Percentiles rank a stretch among this genome's conserved stretches.
Evolutionary conservation across 1,140 invertebrate genomes (phyloP).

Genomic region (Bombus confusus): DNA sequence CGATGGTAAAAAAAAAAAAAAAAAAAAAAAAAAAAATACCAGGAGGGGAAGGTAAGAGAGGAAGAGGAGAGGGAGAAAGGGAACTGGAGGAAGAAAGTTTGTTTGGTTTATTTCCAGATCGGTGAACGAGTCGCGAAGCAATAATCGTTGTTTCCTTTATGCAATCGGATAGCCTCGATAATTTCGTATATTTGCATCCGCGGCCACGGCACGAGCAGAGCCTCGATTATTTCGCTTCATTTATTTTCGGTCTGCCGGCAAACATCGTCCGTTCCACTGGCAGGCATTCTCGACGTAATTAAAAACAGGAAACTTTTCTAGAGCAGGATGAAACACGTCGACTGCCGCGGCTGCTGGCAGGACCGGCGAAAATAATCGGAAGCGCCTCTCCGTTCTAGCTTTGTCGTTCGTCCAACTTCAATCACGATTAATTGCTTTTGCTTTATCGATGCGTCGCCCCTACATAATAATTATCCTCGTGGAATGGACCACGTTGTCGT

Average conservation of each 20-base stretch:
- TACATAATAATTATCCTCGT: constrained; percentile 18
- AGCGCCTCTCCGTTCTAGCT: neutral
- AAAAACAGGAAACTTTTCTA: constrained; percentile 42
- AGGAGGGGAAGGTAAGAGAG: no score
- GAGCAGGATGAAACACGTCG: neutral
- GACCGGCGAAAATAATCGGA: constrained; percentile 4
- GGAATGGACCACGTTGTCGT: constrained; percentile 5
- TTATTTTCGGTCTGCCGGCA: constrained; percentile 22
- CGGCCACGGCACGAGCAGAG: no score
- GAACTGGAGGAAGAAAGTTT: neutral
- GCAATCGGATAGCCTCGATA: neutral
- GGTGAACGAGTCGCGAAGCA: neutral
- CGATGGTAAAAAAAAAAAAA: neutral
- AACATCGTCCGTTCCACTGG: constrained; percentile 2
- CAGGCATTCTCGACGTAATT: constrained; percentile 26
- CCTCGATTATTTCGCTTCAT: constrained; percentile 28
- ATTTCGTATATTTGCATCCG: constrained; percentile 26
- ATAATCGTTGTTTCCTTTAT: constrained; percentile 8
- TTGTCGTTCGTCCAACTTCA: neutral
- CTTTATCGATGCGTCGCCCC: constrained; percentile 20
- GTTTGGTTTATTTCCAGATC: constrained; percentile 2
- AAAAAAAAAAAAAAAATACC: no score
- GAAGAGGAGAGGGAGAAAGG: no score
- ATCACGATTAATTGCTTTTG: constrained; percentile 23
- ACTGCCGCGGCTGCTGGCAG: neutral